Percentiles rank a stretch among this genome's conserved stretches.
Conservation (phyloP, 1,140 invertebrate species). For the Bombyx mori region ASM3026992v2 NC_085122.1:11601001-11601500, state of each 20-base stretch:
- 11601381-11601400: constrained; percentile 74
- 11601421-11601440: constrained; percentile 82
- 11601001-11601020: constrained; percentile 88
- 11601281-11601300: too few species aligned
- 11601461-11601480: constrained; percentile 75
- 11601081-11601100: constrained; percentile 66
- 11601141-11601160: too few species aligned
- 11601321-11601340: too few species aligned
- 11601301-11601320: too few species aligned
- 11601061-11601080: constrained; percentile 90
- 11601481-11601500: constrained; percentile 32
- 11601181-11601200: too few species aligned
- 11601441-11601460: constrained; percentile 79
- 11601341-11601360: constrained; percentile 73
- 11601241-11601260: too few species aligned
- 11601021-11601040: constrained; percentile 94
- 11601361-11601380: constrained; percentile 86
- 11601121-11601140: too few species aligned
- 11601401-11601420: constrained; percentile 77
- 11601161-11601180: too few species aligned
- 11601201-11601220: too few species aligned
- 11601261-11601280: too few species aligned
- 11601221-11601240: too few species aligned
- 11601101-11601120: not conserved
- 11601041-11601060: constrained; percentile 84